Evolutionary conservation across 2,888 invertebrate species (phyloP), one percentile per base, ranked within the genome.

Genomic region (Ornithoptera priamus): DNA sequence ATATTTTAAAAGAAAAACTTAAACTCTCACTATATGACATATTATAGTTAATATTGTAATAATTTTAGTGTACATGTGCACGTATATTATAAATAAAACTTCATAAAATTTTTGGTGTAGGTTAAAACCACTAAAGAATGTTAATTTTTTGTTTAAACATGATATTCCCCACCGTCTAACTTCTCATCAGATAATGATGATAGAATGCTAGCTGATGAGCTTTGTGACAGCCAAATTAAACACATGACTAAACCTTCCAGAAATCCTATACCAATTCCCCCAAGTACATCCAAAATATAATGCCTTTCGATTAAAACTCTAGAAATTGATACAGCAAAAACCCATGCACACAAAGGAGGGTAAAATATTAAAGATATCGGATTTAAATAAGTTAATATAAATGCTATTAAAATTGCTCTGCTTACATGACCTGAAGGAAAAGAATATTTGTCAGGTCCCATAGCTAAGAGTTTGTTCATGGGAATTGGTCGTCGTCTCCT

Each of bases 391-490:
- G 94, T 92, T 74, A 98, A 95, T 81, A 97, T 96, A 71, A 95
- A 94, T 5, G 95, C 92, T 30, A 99, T 91, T 83, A 96, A 94
- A 6, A 96, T 94, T 0, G 97, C 95, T 76, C 99, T 92, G 39
- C 98, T 97, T 0, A 97, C 95, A 85, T 99, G 99, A 0, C 99
- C 99, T 0, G 99, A 99, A 17, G 99, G 99, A 85, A 99, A 99
- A 63, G 94, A 94, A 85, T 95, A 99, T 79, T 97, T 96, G 86
- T 98, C 98, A 0, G 98, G 96, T 0, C 97, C 97, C 24, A 97
- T 89, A 53, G 94, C 94, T 72, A 96, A 87, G 75, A 95, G 93
- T 82, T 97, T 96, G 75, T 94, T 94, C 80, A 95, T 94, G 30
- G 93, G 93, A 0, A 92, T 80, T 0, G 98, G 98, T 46, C 99